phyloP scores from a whole-genome alignment of 2,888 invertebrate genomes.

The Antheraea yamamai region DNA sequence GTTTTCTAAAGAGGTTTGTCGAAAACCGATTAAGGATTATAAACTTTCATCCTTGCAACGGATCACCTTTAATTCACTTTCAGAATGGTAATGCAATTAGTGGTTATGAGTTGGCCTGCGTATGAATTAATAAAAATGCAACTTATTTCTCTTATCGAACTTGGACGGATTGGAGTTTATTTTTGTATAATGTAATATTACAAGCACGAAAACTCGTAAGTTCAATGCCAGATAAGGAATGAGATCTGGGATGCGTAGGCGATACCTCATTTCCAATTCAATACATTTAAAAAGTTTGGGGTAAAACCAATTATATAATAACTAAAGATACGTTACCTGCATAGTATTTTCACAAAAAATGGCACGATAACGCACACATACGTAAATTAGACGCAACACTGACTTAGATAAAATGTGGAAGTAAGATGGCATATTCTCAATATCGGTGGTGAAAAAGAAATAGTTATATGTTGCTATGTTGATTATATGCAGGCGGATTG shows the following conservation, averaged over 20 bases:
- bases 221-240: conserved; percentile 25
- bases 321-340: no score
- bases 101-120: neutral
- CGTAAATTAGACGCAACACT: no score
- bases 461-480: no score
- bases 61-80: neutral
- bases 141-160: neutral
- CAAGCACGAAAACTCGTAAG: conserved; percentile 8
- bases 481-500: no score
- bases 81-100: neutral
- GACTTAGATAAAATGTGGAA: no score
- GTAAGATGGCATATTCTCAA: no score
- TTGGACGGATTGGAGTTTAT: neutral
- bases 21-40: neutral
- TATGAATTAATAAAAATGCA: no score
- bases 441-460: no score
- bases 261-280: conserved; percentile 17
- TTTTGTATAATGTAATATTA: neutral
- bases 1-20: neutral
- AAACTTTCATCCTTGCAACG: neutral
- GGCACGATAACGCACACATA: no score
- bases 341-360: no score
- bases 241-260: conserved; percentile 23
- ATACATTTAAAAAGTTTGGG: neutral
- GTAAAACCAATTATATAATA: no score